Evolutionary conservation across 2,113 vertebrate genomes (phyloP), one percentile per base, ranked within the genome.

Genomic region (Brachyhypopomus gauderio): DNA sequence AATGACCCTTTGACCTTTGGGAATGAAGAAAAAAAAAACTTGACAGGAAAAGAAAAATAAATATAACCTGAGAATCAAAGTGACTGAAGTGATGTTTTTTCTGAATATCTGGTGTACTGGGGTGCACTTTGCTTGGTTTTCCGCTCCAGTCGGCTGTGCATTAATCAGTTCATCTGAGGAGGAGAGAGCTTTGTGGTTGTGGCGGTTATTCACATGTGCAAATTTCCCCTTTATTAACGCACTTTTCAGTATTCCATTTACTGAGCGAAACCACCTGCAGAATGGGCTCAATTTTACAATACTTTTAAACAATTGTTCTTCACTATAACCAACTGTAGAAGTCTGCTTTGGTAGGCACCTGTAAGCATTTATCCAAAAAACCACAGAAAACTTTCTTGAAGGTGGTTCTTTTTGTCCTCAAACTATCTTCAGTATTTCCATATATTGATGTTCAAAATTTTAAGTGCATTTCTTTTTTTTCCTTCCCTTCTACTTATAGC

Each of bases 131-230:
- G n/a, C n/a, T 70, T 16, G n/a, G 64, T 22, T 73, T 72, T 73
- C 41, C 71, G 27, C 38, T 64, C 41, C 70, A 59, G 45, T 16
- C 48, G 78, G 16, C 25, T 52, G 9, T 63, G 69, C 59, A 78
- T 83, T 76, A 78, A 78, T 83, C 72, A 67, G 77, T 71, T 52
- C n/a, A 63, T 70, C 69, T 81, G 19, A 75, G 14, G 80, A 63
- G 48, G 81, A 69, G 19, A 69, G n/a, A 59, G 17, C 59, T 62
- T 67, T 19, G 69, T 22, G 25, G 48, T 30, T 34, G 12, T 67
- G 55, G 59, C 69, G 55, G 56, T 60, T n/a, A 71, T 55, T 77
- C 75, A 66, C 20, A 62, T 70, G 20, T 38, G 9, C 66, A 70
- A 23, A 27, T 23, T 62, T 20, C 23, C 56, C 56, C 30, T 63